phyloP scores from a whole-genome alignment of 2,113 vertebrate species.

The Vireo altiloquus region DNA sequence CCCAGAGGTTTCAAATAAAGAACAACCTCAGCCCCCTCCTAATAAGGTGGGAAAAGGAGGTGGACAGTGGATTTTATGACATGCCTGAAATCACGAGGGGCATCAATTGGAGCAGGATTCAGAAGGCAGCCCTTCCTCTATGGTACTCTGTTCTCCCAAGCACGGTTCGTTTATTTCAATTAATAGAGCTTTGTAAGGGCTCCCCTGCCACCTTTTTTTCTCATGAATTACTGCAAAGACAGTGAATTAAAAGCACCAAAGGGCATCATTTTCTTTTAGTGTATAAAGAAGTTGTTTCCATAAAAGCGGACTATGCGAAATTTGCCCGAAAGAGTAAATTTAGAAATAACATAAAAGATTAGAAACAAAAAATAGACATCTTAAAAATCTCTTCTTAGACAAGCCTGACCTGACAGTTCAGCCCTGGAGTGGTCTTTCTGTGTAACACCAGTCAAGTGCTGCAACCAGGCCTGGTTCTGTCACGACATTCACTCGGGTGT shows the following conservation, averaged over 20 bases:
- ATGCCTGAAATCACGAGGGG: constrained; percentile 19
- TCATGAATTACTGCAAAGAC: background rate
- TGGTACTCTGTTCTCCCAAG: background rate
- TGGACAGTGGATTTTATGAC: constrained; percentile 31
- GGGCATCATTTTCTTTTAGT: constrained; percentile 1
- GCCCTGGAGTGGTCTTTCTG: background rate
- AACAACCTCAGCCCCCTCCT: background rate
- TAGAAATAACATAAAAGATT: background rate
- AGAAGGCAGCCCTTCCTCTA: constrained; percentile 31
- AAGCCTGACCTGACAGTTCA: background rate
- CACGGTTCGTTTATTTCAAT: constrained; percentile 59
- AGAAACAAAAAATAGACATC: background rate
- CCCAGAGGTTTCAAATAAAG: background rate
- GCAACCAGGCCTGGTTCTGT: background rate
- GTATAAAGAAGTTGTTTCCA: constrained; percentile 22
- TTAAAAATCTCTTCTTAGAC: background rate
- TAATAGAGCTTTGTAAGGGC: constrained; percentile 21
- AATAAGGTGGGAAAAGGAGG: constrained; percentile 36
- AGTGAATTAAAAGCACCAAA: constrained; percentile 47
- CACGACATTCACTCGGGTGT: background rate
- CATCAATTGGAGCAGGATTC: background rate
- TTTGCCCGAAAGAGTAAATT: background rate
- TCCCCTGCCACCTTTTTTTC: constrained; percentile 22
- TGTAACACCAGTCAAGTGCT: background rate
- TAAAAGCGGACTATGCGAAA: background rate